Evolutionary conservation across 30 jellyfish, hydroid and myxozoan genomes (phyloP).

Genomic region (Aurelia aurita complex sp. Pacific): DNA sequence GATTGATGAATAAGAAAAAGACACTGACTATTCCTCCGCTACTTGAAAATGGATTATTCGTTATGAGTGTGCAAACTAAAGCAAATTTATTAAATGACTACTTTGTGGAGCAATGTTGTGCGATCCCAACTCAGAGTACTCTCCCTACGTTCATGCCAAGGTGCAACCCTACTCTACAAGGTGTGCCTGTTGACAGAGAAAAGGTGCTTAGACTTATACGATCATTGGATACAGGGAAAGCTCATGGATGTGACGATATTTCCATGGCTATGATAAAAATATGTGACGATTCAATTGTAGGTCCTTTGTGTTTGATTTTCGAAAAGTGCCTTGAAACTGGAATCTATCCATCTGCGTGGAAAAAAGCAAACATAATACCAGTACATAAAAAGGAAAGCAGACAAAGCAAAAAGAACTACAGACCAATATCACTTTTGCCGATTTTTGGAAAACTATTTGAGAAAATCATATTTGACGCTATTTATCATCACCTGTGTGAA

Average conservation of each 20-base stretch:
- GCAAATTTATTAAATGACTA: not conserved
- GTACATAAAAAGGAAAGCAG: constrained; percentile 39
- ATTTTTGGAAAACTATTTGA: constrained; percentile 40
- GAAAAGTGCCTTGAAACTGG: constrained; percentile 9
- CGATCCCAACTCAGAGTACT: not conserved
- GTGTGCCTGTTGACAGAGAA: not conserved
- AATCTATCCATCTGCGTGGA: constrained; percentile 27
- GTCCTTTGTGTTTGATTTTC: constrained; percentile 16
- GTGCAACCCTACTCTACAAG: not conserved
- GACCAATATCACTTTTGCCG: constrained; percentile 41
- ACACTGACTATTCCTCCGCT: constrained; percentile 12
- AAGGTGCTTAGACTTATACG: constrained; percentile 15
- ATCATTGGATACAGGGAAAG: constrained; percentile 18
- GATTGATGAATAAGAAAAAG: not conserved
- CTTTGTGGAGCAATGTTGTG: constrained; percentile 5
- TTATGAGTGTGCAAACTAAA: not conserved
- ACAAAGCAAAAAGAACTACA: constrained; percentile 23
- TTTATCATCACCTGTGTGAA: constrained; percentile 15
- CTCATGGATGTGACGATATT: constrained; percentile 32
- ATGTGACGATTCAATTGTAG: constrained; percentile 18
- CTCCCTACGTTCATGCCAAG: not conserved
- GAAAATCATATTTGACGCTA: constrained; percentile 15
- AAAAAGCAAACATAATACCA: constrained; percentile 30
- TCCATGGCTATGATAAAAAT: constrained; percentile 11
- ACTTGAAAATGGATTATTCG: constrained; percentile 1